Percentiles rank a stretch among this genome's conserved stretches.
Conservation (phyloP, 2,888 invertebrate species). For the Drosophila limbata region DNA sequence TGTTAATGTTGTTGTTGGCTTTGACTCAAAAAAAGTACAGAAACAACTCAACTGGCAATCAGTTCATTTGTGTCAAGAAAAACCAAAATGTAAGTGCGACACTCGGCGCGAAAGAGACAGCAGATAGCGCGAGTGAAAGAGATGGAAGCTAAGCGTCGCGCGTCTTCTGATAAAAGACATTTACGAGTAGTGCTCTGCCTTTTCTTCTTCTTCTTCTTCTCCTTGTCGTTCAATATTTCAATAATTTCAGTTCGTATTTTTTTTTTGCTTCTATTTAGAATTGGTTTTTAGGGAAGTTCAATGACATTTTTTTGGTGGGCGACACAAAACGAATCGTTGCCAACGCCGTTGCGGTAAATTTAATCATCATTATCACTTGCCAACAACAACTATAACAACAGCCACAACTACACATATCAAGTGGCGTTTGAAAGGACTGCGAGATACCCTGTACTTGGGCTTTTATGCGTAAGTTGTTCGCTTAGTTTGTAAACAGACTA, state of each 20-base stretch:
- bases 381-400: slow-evolving; percentile 2
- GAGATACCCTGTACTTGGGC: slow-evolving; percentile 7
- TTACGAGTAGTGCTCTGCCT: slow-evolving; percentile 27
- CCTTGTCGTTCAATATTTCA: slow-evolving; percentile 66
- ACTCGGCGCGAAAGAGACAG: slow-evolving; percentile 4
- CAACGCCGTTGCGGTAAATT: slow-evolving; percentile 57
- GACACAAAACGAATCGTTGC: slow-evolving; percentile 45
- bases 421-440: neutral
- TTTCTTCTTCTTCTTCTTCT: slow-evolving; percentile 28
- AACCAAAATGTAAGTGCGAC: slow-evolving; percentile 34
- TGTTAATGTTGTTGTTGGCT: slow-evolving; percentile 27
- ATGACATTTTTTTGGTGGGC: slow-evolving; percentile 58
- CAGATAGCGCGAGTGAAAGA: neutral
- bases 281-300: slow-evolving; percentile 54
- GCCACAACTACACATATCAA: neutral
- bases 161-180: slow-evolving; percentile 59
- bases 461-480: neutral
- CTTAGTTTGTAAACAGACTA: neutral
- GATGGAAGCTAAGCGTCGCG: slow-evolving; percentile 16
- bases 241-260: slow-evolving; percentile 49
- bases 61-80: slow-evolving; percentile 61
- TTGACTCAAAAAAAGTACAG: slow-evolving; percentile 22
- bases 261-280: slow-evolving; percentile 1
- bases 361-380: slow-evolving; percentile 71
- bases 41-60: slow-evolving; percentile 49